Percentiles rank a stretch among this genome's conserved stretches.
These are phyloP conservation scores for Diaperis boleti DNA, from an alignment of 2,888 invertebrate genomes.

Conservation along the genomic window DNA sequence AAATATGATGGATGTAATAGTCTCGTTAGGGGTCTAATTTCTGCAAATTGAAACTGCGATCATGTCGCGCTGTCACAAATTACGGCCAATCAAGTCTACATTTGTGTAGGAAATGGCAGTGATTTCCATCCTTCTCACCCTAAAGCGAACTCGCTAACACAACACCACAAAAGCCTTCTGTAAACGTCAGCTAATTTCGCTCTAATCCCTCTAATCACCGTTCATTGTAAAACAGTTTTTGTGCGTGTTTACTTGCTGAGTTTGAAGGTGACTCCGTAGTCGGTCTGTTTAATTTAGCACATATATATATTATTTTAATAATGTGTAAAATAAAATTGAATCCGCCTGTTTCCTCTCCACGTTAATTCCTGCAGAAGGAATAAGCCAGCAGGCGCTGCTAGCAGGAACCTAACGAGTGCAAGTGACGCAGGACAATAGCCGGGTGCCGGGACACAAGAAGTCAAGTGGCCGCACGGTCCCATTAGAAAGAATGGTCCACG, in stretches of 20 bases:
- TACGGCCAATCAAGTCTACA: conserved; percentile 60
- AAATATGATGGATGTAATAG: conserved; percentile 52
- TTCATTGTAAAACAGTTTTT: conserved; percentile 10
- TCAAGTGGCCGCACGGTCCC: conserved; percentile 50
- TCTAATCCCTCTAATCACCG: conserved; percentile 28
- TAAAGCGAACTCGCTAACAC: conserved; percentile 28
- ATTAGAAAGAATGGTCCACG: conserved; percentile 46
- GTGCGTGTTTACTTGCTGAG: neutral
- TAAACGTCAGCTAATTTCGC: conserved; percentile 40
- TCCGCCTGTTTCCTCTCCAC: too few relatives aligned
- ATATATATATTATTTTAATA: too few relatives aligned
- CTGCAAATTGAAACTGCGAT: conserved; percentile 52
- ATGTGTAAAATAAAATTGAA: too few relatives aligned
- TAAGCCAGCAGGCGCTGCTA: conserved; percentile 17
- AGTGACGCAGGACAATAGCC: conserved; percentile 45
- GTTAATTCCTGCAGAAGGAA: neutral
- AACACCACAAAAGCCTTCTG: conserved; percentile 27
- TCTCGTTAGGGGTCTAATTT: conserved; percentile 55
- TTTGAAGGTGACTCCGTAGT: too few relatives aligned
- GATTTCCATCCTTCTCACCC: conserved; percentile 44
- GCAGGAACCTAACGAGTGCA: conserved; percentile 40
- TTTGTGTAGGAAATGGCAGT: conserved; percentile 57
- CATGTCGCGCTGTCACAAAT: conserved; percentile 57
- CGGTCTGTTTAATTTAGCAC: too few relatives aligned
- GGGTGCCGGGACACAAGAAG: conserved; percentile 47